Evolutionary conservation across 1,140 invertebrate genomes (phyloP), one percentile per base, ranked within the genome.

Genomic region (Formica selysi): DNA sequence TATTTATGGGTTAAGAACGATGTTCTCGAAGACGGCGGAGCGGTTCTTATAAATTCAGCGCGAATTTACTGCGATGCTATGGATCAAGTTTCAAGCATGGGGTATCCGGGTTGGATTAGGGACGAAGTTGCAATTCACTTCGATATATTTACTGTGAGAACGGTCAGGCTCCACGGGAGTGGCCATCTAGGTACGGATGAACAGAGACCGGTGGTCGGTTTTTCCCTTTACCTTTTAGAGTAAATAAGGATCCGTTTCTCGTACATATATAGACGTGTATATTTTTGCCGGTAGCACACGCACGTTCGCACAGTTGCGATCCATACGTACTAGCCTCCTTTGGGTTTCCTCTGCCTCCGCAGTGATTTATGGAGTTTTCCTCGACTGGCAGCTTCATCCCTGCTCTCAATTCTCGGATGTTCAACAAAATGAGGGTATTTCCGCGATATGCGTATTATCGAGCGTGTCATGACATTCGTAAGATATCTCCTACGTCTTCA

Each of bases 91-190:
- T 81, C 76, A 80, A 81, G 29, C 68, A 22, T 68, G 85, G 88
- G 88, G 88, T 91, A 76, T 67, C 85, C 84, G 87, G 88, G 89
- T 93, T 85, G 93, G 93, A 94, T 93, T 92, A 93, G 93, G 91
- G 89, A 92, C 90, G 86, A 94, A 95, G 92, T 95, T 95, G 94
- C 94, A 95, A 95, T 94, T 95, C 94, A 95, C 94, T 90, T 93
- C 91, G 90, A 92, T 86, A 91, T 95, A 95, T 95, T 95, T 95
- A 95, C 92, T 93, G 94, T 95, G 94, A 94, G 94, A 95, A 95
- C 93, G 94, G 94, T 94, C 94, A 94, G 94, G 86, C 89, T 89
- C 64, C 64, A 67, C 5, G 48, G n/a, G 68, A 79, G 71, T 61
- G 81, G 61, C 76, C 86, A 74, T 76, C 87, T 74, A 85, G 51